Base-by-base conservation (phyloP, 1,140 invertebrate species). In the Ceratitis capitata region DNA sequence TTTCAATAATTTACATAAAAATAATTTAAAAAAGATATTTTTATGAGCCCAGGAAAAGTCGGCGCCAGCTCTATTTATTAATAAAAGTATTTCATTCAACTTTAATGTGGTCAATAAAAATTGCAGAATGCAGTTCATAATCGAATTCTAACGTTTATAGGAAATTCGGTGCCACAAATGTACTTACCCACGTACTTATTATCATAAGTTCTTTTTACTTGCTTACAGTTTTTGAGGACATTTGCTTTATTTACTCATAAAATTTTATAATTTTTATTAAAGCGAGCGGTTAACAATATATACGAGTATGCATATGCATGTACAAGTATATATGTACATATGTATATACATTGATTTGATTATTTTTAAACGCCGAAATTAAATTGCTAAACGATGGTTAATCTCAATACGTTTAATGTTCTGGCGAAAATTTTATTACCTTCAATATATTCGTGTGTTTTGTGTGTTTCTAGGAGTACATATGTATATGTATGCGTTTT, bases 131-230 rank as follows among this genome's bases (percentile, higher is more conserved):
- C 61, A 39, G 61, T 69, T 69, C 29, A 69, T 35, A 35, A 69
- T 69, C 61, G 61, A 69, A 69, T 61, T 39, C 61, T 69, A 69
- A 69, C 61, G 61, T 69, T 69, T 39, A 69, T 69, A 35, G 61
- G 61, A 69, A 69, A 69, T 35, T 69, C n/a, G 61, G 61, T 69
- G 61, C 61, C 61, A 69, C 61, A 69, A 16, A 4, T 7, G 29
- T 32, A 9, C 32, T 14, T 14, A 29, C 29, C 35, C 61, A 69
- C 61, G 3, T 39, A 16, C 61, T 10, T 3, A 19, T 14, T 16
- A 16, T 3, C 2, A 47, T 47, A 47, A 47, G 45, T 47, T 6
- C n/a, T n/a, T n/a, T n/a, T n/a, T n/a, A n/a, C n/a, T n/a, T n/a
- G n/a, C n/a, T 69, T 69, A 35, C 16, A 35, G 16, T 69, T 69